Evolutionary conservation across 2,797 vertebrate genomes (phyloP).

Genomic region (Oreochromis grahami): DNA sequence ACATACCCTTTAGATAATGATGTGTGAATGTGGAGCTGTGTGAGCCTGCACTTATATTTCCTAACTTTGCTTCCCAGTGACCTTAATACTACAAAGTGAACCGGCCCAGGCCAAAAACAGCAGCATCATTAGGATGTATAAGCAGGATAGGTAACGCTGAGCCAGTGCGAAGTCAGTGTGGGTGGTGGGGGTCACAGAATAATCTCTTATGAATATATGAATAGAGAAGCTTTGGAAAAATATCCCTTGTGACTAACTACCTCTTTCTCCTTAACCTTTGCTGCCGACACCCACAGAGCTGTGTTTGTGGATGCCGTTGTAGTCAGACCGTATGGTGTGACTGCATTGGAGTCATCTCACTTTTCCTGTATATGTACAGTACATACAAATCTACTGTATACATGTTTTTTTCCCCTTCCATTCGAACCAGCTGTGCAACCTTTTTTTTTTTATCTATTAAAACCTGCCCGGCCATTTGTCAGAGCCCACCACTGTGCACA

Average conservation of each 20-base stretch:
- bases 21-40: neutral
- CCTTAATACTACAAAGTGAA: neutral
- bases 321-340: neutral
- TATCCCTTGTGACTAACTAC: neutral
- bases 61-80: neutral
- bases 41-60: neutral
- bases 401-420: neutral
- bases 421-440: neutral
- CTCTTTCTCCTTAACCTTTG: slow-evolving; percentile 20
- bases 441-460: neutral
- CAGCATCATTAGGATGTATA: slow-evolving; percentile 20
- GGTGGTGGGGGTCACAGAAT: slow-evolving; percentile 1
- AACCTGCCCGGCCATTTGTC: neutral
- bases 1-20: neutral
- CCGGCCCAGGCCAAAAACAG: neutral
- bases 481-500: neutral
- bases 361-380: neutral
- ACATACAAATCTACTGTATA: neutral
- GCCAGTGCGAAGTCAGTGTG: slow-evolving; percentile 19
- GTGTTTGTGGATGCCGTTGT: neutral
- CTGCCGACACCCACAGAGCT: neutral
- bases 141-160: neutral
- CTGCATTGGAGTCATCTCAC: neutral
- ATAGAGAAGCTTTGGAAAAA: slow-evolving; percentile 16
- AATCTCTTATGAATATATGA: slow-evolving; percentile 42